These are phyloP conservation scores for Hemicentrotus pulcherrimus DNA, from an alignment of 35 echinoderm and acorn worm genomes.

Conservation along the genomic window DNA sequence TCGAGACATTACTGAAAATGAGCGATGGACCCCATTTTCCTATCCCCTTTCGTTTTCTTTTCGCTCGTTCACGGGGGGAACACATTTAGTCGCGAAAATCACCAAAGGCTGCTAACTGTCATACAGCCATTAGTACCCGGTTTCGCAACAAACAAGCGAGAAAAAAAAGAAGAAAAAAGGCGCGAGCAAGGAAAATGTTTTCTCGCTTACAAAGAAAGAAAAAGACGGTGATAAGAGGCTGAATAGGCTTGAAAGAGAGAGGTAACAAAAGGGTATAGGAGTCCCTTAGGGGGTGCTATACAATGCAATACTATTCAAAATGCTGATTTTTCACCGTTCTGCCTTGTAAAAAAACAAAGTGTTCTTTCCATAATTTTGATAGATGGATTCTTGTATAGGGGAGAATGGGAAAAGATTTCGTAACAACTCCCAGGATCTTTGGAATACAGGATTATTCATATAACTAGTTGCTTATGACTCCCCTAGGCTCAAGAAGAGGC, in stretches of 20 bases:
- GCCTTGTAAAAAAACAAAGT: neutral
- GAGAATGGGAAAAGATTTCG: neutral
- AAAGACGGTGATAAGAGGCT: neutral
- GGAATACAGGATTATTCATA: neutral
- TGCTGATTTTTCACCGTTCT: neutral
- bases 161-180: neutral
- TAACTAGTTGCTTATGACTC: neutral
- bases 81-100: conserved; percentile 18
- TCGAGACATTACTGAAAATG: conserved; percentile 26
- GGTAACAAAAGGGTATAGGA: neutral
- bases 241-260: neutral
- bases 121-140: neutral
- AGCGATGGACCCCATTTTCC: conserved; percentile 32
- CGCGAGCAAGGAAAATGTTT: neutral
- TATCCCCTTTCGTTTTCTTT: conserved; percentile 20
- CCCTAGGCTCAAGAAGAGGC: neutral
- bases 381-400: neutral
- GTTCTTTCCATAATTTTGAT: conserved; percentile 6
- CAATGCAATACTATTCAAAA: conserved; percentile 6
- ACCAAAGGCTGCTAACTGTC: conserved; percentile 24
- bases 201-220: neutral
- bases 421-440: neutral
- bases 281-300: neutral
- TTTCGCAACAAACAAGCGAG: neutral
- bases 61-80: conserved; percentile 17